These are phyloP conservation scores for Metaphire vulgaris DNA, from an alignment of 1,140 invertebrate genomes.

Conservation along the genomic window DNA sequence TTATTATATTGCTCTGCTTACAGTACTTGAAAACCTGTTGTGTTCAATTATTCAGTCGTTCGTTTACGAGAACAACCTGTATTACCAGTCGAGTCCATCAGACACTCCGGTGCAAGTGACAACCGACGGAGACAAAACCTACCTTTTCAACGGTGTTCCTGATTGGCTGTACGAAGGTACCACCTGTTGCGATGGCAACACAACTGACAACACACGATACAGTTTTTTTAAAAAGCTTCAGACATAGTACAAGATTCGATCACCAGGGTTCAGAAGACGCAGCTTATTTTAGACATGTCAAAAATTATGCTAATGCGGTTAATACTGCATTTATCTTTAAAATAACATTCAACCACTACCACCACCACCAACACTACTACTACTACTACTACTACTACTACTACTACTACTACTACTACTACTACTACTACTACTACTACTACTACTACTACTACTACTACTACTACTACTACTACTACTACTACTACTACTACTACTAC, in stretches of 20 bases:
- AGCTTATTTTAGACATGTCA: neutral
- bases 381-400: conserved; percentile 30
- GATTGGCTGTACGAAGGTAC: conserved; percentile 96
- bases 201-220: neutral
- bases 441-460: conserved; percentile 27
- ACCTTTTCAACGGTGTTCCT: conserved; percentile 81
- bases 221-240: neutral
- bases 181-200: conserved; percentile 25
- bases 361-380: conserved; percentile 4
- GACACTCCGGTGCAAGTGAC: conserved; percentile 68
- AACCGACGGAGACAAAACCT: conserved; percentile 64
- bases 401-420: conserved; percentile 29
- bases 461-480: conserved; percentile 20
- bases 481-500: conserved; percentile 23
- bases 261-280: too few species aligned
- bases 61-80: conserved; percentile 82
- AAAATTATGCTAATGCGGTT: neutral
- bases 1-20: too few species aligned
- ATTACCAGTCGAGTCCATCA: conserved; percentile 62
- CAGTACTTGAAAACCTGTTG: too few species aligned
- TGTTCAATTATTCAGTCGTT: conserved; percentile 61
- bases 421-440: conserved; percentile 27
- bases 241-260: too few species aligned
- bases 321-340: neutral
- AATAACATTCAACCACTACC: neutral